phyloP scores from a whole-genome alignment of 2,797 vertebrate genomes.

The Vireo griseus region DNA sequence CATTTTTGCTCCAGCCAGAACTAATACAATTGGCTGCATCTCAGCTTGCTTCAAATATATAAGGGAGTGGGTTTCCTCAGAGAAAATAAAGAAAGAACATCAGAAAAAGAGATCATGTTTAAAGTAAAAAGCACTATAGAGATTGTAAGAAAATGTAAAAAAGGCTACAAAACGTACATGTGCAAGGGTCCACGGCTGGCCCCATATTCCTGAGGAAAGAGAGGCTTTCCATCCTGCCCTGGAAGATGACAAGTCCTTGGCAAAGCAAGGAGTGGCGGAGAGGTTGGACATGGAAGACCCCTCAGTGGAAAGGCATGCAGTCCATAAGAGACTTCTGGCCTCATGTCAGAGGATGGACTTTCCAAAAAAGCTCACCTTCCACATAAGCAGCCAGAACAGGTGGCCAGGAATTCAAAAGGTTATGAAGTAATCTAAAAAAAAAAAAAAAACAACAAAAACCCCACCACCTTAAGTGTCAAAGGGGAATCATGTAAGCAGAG shows the following conservation, averaged over 20 bases:
- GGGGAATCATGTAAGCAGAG: background rate
- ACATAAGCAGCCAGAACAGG: background rate
- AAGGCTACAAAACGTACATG: background rate
- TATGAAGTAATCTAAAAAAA: background rate
- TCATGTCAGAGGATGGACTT: background rate
- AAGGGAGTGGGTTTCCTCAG: background rate
- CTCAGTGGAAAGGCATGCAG: background rate
- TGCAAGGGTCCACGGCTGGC: background rate
- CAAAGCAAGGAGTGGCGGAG: background rate
- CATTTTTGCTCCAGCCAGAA: constrained; percentile 40
- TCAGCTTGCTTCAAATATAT: constrained; percentile 18
- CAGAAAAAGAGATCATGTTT: background rate
- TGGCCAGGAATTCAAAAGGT: background rate
- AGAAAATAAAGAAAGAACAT: background rate
- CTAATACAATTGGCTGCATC: constrained; percentile 46
- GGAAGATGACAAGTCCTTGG: background rate
- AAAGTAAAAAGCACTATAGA: background rate
- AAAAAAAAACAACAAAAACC: background rate
- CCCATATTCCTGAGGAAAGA: background rate
- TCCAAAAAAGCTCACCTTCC: background rate
- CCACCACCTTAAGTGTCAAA: background rate
- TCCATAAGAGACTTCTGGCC: background rate
- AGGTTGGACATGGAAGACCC: background rate
- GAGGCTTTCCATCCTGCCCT: background rate
- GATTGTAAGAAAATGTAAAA: background rate